A percentile compares a stretch with the other conserved stretches of the same genome.
Evolutionary conservation across 2,888 invertebrate species (phyloP).

Genomic region (Litoditis marina): DNA sequence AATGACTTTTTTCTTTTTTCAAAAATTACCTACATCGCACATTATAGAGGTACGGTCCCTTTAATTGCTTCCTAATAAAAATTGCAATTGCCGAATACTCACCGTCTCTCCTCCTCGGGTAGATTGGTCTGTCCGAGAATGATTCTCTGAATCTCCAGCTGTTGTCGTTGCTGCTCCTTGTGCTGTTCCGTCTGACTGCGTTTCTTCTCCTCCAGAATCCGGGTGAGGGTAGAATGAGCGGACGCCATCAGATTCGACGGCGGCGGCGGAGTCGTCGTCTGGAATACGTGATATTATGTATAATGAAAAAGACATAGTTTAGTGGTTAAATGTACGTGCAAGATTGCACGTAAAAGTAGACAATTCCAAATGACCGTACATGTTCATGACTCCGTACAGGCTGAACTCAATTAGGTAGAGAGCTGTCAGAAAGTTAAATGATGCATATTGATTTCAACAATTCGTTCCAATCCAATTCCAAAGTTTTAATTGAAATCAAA

Average conservation of each 20-base stretch:
- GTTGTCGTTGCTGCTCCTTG: constrained; percentile 32
- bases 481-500: not conserved
- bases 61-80: too few species aligned
- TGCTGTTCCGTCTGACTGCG: constrained; percentile 9
- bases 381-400: too few species aligned
- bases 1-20: too few species aligned
- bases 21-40: too few species aligned
- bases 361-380: too few species aligned
- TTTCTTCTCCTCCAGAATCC: constrained; percentile 14
- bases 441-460: not conserved
- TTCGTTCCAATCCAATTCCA: not conserved
- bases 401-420: too few species aligned
- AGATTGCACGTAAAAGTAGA: not conserved
- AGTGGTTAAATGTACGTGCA: not conserved
- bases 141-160: constrained; percentile 35
- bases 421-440: not conserved
- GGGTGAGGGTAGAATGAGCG: constrained; percentile 10
- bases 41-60: too few species aligned
- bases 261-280: constrained; percentile 5
- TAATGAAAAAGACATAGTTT: too few species aligned
- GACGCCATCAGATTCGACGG: constrained; percentile 3
- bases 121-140: constrained; percentile 19
- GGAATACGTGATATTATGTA: too few species aligned
- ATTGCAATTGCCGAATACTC: not conserved
- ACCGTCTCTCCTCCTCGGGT: constrained; percentile 1